phyloP scores from a whole-genome alignment of 2,113 vertebrate genomes.

The Phoenicopterus ruber region DNA sequence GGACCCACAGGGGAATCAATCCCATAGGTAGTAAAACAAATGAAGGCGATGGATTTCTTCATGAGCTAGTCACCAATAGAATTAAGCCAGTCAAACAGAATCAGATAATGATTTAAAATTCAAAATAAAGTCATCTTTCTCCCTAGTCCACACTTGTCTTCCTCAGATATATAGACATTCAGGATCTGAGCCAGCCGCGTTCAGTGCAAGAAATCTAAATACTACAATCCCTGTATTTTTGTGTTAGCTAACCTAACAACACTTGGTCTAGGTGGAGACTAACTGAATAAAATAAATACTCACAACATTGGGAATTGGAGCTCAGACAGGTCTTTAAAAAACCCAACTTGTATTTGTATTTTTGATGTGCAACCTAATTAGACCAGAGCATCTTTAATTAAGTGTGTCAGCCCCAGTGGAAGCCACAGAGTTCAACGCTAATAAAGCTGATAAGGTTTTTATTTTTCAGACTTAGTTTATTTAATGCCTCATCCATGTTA shows the following conservation, averaged over 20 bases:
- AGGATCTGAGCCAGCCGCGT: neutral
- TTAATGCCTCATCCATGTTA: slow-evolving; percentile 80
- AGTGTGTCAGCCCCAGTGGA: slow-evolving; percentile 79
- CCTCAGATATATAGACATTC: neutral
- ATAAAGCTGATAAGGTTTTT: slow-evolving; percentile 83
- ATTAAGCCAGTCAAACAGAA: slow-evolving; percentile 36
- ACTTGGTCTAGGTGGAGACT: neutral
- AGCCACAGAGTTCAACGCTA: slow-evolving; percentile 77
- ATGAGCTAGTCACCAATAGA: slow-evolving; percentile 60
- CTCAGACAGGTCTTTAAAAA: slow-evolving; percentile 61
- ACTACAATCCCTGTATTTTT: neutral
- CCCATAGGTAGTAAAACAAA: slow-evolving; percentile 49
- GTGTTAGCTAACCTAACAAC: neutral
- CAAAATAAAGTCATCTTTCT: neutral
- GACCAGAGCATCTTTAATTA: slow-evolving; percentile 83
- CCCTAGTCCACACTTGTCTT: neutral
- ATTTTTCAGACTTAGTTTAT: slow-evolving; percentile 78
- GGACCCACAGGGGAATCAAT: slow-evolving; percentile 41
- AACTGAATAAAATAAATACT: slow-evolving; percentile 54
- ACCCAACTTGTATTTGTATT: slow-evolving; percentile 72
- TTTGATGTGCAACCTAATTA: slow-evolving; percentile 82
- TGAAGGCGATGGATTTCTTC: slow-evolving; percentile 53
- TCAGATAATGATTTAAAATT: slow-evolving; percentile 59
- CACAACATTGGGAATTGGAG: slow-evolving; percentile 60
- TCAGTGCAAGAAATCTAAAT: neutral